These are phyloP conservation scores for Penaeus monodon DNA, from an alignment of 2,888 invertebrate species.

Conservation along the genomic window DNA sequence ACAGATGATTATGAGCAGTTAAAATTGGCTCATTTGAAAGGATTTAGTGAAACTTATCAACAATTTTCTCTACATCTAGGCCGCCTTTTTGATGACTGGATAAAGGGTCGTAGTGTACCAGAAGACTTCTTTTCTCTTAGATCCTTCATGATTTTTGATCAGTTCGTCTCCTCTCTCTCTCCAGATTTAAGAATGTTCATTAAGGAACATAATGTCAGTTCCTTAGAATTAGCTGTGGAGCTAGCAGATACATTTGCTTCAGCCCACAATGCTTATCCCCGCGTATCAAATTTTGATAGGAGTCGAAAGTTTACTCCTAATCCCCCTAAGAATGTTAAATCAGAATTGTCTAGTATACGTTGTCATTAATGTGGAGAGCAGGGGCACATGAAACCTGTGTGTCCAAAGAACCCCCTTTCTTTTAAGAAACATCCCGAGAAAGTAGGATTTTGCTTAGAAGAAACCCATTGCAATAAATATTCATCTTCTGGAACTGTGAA, in stretches of 20 bases:
- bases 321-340: background rate
- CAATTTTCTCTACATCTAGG: no score
- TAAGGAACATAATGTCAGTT: slow-evolving; percentile 19
- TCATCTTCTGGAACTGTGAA: no score
- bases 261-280: slow-evolving; percentile 22
- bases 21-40: background rate
- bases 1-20: background rate
- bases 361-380: background rate
- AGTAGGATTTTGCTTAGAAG: background rate
- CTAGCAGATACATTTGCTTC: slow-evolving; percentile 19
- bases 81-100: slow-evolving; percentile 26
- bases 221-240: background rate
- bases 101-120: background rate
- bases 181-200: slow-evolving; percentile 1
- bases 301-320: background rate
- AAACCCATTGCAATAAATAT: no score
- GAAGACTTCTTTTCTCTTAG: background rate
- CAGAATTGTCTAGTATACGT: background rate
- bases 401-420: slow-evolving; percentile 13
- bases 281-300: background rate
- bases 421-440: background rate
- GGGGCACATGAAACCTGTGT: background rate
- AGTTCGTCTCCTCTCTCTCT: slow-evolving; percentile 23
- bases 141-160: slow-evolving; percentile 15
- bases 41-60: slow-evolving; percentile 14